Percentiles rank a stretch among this genome's conserved stretches.
Conservation (phyloP, 1,140 invertebrate species). For the Schlechtendalia chinensis region DNA sequence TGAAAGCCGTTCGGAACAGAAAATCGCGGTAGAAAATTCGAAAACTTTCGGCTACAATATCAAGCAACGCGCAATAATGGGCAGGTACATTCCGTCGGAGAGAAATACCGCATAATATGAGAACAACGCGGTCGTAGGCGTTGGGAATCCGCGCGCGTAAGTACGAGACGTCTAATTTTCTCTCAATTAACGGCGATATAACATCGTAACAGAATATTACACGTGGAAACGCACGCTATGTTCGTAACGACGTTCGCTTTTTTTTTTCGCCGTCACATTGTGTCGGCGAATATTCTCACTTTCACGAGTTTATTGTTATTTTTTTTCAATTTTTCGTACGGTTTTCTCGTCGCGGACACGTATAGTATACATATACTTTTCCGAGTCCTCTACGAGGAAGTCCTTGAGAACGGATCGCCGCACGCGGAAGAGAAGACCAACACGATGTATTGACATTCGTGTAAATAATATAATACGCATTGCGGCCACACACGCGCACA, state of each 20-base stretch:
- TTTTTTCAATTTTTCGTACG: too few species aligned
- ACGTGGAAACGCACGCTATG: background rate
- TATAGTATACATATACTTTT: too few species aligned
- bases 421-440: constrained; percentile 4
- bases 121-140: background rate
- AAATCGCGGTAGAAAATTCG: background rate
- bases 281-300: constrained; percentile 3
- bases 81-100: too few species aligned
- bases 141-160: background rate
- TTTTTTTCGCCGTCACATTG: background rate
- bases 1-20: background rate
- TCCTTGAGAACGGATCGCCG: background rate
- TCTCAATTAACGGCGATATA: background rate
- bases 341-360: too few species aligned
- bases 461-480: too few species aligned
- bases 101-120: background rate
- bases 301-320: constrained; percentile 1
- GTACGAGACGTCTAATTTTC: background rate
- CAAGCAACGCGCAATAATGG: too few species aligned
- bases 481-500: too few species aligned
- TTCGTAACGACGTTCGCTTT: too few species aligned
- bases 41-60: constrained; percentile 23
- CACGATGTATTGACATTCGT: too few species aligned
- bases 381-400: too few species aligned
- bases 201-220: constrained; percentile 12